phyloP scores from a whole-genome alignment of 2,888 invertebrate genomes.

The Harpagoxenus sublaevis region DNA sequence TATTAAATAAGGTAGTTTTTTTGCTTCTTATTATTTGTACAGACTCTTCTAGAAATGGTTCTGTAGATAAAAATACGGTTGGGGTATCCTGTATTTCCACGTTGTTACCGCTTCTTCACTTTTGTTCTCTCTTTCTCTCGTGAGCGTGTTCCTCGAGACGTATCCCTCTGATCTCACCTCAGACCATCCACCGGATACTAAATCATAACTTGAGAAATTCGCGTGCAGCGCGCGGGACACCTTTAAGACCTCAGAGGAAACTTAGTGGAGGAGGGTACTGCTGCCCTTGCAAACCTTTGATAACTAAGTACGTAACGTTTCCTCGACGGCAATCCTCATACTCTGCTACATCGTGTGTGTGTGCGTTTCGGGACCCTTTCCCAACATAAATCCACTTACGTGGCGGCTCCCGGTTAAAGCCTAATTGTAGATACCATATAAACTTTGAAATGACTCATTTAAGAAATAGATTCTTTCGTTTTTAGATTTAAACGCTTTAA shows the following conservation, averaged over 20 bases:
- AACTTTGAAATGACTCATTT: constrained; percentile 18
- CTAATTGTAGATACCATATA: constrained; percentile 30
- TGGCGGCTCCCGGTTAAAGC: constrained; percentile 18
- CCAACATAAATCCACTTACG: constrained; percentile 40
- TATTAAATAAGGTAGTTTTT: background rate
- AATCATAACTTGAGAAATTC: constrained; percentile 85
- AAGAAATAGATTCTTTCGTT: constrained; percentile 3
- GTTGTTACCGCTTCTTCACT: background rate
- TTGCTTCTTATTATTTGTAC: background rate
- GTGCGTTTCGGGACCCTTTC: background rate
- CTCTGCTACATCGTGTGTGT: constrained; percentile 15
- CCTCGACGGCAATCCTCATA: constrained; percentile 23
- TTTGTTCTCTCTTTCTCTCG: constrained; percentile 37
- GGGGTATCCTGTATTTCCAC: background rate
- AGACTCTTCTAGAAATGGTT: background rate
- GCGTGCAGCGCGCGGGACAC: constrained; percentile 79
- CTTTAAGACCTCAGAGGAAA: constrained; percentile 82
- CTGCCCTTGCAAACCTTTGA: constrained; percentile 81
- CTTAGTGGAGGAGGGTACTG: constrained; percentile 72
- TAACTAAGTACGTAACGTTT: constrained; percentile 76
- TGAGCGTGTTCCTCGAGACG: constrained; percentile 31
- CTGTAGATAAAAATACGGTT: background rate
- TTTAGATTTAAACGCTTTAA: background rate
- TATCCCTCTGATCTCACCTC: constrained; percentile 55
- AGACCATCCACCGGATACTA: constrained; percentile 78